These are phyloP conservation scores for Ceratotherium simum DNA, from an alignment of 2,113 vertebrate species.

Conservation along the genomic window DNA sequence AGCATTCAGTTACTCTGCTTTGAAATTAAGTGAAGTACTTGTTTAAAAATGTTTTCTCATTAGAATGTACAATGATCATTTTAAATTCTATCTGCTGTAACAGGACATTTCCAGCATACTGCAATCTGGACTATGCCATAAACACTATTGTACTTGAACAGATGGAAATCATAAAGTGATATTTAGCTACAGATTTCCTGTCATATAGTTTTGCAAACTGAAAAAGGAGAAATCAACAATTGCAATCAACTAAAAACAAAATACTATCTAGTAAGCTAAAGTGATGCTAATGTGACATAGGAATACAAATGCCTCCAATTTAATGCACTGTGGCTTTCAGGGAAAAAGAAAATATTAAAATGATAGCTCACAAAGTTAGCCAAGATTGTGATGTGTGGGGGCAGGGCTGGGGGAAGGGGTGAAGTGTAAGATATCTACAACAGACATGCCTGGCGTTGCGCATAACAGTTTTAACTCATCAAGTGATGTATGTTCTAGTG, in stretches of 20 bases:
- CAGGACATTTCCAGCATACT: constrained; percentile 82
- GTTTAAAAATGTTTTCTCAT: constrained; percentile 85
- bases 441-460: neutral
- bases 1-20: constrained; percentile 67
- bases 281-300: constrained; percentile 66
- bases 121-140: constrained; percentile 85
- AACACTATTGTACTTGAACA: constrained; percentile 87
- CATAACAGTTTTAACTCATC: neutral
- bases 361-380: constrained; percentile 14
- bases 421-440: neutral
- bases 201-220: constrained; percentile 86
- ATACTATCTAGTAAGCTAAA: constrained; percentile 70
- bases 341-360: constrained; percentile 45
- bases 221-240: constrained; percentile 84
- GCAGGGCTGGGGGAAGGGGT: neutral
- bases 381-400: neutral
- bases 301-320: constrained; percentile 73
- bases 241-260: constrained; percentile 84
- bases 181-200: constrained; percentile 89
- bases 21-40: constrained; percentile 83
- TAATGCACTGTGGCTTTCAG: neutral
- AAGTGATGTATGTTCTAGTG: neutral
- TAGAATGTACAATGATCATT: constrained; percentile 84
- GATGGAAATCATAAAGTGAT: constrained; percentile 89
- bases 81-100: constrained; percentile 83